Evolutionary conservation across 2,113 vertebrate species (phyloP), one percentile per base, ranked within the genome.

Genomic region (Gracilinanus agilis): DNA sequence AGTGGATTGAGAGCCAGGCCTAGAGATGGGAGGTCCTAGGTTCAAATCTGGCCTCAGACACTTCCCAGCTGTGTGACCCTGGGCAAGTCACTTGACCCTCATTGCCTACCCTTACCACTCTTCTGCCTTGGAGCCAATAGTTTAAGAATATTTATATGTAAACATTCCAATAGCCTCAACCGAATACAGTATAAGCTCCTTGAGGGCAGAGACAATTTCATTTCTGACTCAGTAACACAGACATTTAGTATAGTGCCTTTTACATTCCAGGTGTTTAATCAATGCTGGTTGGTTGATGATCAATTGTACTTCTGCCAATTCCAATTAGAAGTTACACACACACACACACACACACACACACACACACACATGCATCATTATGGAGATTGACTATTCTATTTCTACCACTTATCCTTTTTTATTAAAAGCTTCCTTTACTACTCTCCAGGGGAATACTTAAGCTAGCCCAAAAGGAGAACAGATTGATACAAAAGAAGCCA

Each of bases 221-320:
- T 75, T 75, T 75, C 29, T 75, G 16, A 34, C 29, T 19, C 34
- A 3, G 19, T 4, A 4, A 12, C 61, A 67, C n/a, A 90, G 91
- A n/a, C 12, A 89, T 9, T 90, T 92, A 27, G 53, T 27, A 54
- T 83, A 89, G 55, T 90, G 34, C 25, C 56, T 92, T 55, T 29
- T 88, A 92, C 89, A 92, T 44, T 75, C 67, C 21, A 93, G 49
- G 92, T 53, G 88, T 61, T 61, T 29, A 88, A 56, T 44, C 88
- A 93, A 49, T 25, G 40, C 54, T 67, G 55, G 16, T 61, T 29
- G 27, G 12, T 67, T n/a, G 34, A 75, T n/a, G 34, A 75, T n/a
- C 12, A 75, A n/a, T 75, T 75, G 61, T 34, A 3, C 16, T 75
- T 16, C 61, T 75, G 3, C 29, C 6, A 75, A 75, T 13, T 75